Evolutionary conservation across 2,888 invertebrate genomes (phyloP).

Genomic region (Danaus chrysippus): DNA sequence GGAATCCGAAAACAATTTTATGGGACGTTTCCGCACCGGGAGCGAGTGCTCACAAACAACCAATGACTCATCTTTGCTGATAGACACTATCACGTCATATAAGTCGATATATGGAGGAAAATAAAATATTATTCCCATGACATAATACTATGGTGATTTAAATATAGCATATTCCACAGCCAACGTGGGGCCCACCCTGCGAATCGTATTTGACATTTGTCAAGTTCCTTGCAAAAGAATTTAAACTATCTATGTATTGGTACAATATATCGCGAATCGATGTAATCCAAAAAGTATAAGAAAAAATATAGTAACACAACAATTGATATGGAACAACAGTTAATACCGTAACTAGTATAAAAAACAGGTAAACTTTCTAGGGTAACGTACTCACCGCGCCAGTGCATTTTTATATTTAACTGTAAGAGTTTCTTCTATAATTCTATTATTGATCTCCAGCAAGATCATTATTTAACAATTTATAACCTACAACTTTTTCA

Average conservation of each 20-base stretch:
- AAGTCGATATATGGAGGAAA: conserved; percentile 45
- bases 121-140: conserved; percentile 36
- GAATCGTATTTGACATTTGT: conserved; percentile 68
- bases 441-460: conserved; percentile 99
- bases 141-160: conserved; percentile 29
- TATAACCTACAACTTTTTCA: conserved; percentile 76
- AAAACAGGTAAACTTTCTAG: conserved; percentile 75
- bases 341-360: conserved; percentile 40
- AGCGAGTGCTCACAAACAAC: conserved; percentile 59
- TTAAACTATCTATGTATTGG: conserved; percentile 44
- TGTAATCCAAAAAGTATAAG: conserved; percentile 7
- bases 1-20: conserved; percentile 64
- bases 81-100: conserved; percentile 64
- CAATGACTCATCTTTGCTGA: conserved; percentile 67
- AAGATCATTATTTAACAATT: conserved; percentile 90
- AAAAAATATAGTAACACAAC: conserved; percentile 31
- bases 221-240: conserved; percentile 64
- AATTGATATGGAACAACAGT: conserved; percentile 27
- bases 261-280: conserved; percentile 1
- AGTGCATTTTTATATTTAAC: conserved; percentile 97
- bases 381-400: conserved; percentile 91
- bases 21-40: conserved; percentile 66
- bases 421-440: conserved; percentile 97
- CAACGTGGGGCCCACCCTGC: conserved; percentile 77
- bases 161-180: conserved; percentile 42